Base-by-base conservation (phyloP, 37 sponge, comb jelly and placozoan genomes). In the Cladorhizidae sp. region DNA sequence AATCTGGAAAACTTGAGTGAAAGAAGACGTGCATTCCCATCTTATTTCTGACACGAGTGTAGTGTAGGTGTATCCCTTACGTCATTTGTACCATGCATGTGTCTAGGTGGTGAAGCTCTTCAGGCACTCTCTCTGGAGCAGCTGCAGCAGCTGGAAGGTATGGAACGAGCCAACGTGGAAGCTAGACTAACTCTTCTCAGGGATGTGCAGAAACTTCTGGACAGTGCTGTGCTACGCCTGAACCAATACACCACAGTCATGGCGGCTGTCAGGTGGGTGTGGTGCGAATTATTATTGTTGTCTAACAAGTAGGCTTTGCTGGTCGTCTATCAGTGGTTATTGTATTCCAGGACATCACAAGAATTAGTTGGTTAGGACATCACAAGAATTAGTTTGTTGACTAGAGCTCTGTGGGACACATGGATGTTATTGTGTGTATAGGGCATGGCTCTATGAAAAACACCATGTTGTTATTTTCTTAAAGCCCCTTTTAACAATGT, bases 121-220 rank as follows among this genome's bases (percentile, higher is more conserved):
- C 38, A 25, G 17, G 33, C 40, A 5, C 87, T 98, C 32, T 91
- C 70, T 18, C 85, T 88, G 0, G 94, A 98, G 58, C 87, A 98
- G 62, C 82, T 98, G 56, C 31, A 59, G 43, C 40, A 51, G 45
- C 75, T 98, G 68, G 98, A 98, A 74, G 95, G 95, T 5, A 75
- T 79, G 79, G 96, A 91, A 80, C 74, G 98, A 36, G 73, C 78
- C 39, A 92, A 86, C 57, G 89, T 93, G 17, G 98, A 98, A 69
- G 92, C 96, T 18, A 80, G 98, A 25, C 83, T 98, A 45, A 65
- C 76, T 12, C 62, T 98, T 9, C 88, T 98, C 39, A 83, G 89
- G 52, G 93, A 95, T 36, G 75, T 98, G 8, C 94, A 93, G 88
- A 75, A 62, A 38, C 90, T 96, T 28, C 40, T 96, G 69, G 97